Conservation (phyloP, 2,888 invertebrate species). For the Beris morrisii region DNA sequence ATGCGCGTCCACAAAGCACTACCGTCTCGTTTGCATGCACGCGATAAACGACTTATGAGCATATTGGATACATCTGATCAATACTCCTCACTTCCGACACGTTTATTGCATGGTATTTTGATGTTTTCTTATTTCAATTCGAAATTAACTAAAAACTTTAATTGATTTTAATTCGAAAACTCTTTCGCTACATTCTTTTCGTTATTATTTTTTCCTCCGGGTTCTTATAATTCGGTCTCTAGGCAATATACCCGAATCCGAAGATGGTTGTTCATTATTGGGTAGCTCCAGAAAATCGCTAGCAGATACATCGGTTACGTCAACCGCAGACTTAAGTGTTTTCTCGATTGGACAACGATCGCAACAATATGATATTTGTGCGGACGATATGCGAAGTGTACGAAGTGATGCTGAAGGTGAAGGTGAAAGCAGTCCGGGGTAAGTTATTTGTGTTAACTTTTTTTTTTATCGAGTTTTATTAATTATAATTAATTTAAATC, state of each 20-base stretch:
- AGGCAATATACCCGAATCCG: conserved; percentile 45
- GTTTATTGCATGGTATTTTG: conserved; percentile 31
- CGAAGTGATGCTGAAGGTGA: conserved; percentile 40
- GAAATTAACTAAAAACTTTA: conserved; percentile 8
- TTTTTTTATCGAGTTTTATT: background rate
- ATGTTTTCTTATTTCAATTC: conserved; percentile 15
- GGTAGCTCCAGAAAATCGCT: conserved; percentile 76
- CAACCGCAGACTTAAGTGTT: conserved; percentile 79
- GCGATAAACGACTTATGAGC: conserved; percentile 32
- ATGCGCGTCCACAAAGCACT: conserved; percentile 35
- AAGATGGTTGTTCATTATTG: conserved; percentile 70
- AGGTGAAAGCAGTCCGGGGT: conserved; percentile 42
- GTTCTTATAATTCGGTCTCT: background rate
- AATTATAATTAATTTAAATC: no score
- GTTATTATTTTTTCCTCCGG: background rate
- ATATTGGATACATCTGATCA: conserved; percentile 33
- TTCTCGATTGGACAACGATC: conserved; percentile 65
- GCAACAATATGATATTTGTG: conserved; percentile 41
- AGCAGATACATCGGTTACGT: conserved; percentile 82
- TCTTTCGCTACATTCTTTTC: background rate
- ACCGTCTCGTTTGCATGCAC: conserved; percentile 38
- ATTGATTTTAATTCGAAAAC: background rate
- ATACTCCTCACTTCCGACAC: conserved; percentile 38
- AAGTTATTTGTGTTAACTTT: conserved; percentile 13
- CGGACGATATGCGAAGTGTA: conserved; percentile 40